These are phyloP conservation scores for Solenopsis fugax DNA, from an alignment of 1,140 invertebrate species.

Conservation along the genomic window DNA sequence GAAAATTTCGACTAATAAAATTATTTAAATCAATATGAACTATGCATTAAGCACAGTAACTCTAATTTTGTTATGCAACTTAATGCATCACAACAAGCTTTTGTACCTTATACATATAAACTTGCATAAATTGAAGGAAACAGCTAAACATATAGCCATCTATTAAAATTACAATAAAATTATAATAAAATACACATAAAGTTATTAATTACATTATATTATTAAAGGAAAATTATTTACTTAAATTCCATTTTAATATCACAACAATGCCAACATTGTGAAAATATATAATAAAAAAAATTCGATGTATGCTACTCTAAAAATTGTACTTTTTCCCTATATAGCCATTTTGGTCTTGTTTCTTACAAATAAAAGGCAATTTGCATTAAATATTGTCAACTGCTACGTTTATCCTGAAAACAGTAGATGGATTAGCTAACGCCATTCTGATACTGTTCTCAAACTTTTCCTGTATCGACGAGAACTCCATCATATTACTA, in stretches of 20 bases:
- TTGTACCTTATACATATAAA: neutral
- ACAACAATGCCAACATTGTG: slow-evolving; percentile 68
- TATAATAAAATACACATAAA: slow-evolving; percentile 9
- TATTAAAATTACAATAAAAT: neutral
- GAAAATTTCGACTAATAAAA: slow-evolving; percentile 2
- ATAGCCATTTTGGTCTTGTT: slow-evolving; percentile 66
- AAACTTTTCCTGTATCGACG: slow-evolving; percentile 94
- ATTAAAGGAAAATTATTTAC: neutral
- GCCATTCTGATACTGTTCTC: slow-evolving; percentile 90
- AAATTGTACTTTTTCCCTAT: slow-evolving; percentile 62
- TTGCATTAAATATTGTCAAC: slow-evolving; percentile 88
- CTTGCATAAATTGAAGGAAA: neutral
- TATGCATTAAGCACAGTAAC: neutral
- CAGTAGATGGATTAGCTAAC: slow-evolving; percentile 89
- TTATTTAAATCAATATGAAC: slow-evolving; percentile 29
- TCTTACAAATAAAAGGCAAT: slow-evolving; percentile 71
- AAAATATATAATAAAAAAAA: slow-evolving; percentile 64
- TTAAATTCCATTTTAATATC: slow-evolving; percentile 64
- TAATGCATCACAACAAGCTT: neutral
- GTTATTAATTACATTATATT: neutral
- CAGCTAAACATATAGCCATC: neutral
- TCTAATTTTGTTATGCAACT: slow-evolving; percentile 20
- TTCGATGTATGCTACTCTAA: slow-evolving; percentile 34
- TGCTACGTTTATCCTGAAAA: slow-evolving; percentile 92
- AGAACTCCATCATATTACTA: slow-evolving; percentile 98